Evolutionary conservation across 2,888 invertebrate species (phyloP).

Genomic region (Agrochola lota): DNA sequence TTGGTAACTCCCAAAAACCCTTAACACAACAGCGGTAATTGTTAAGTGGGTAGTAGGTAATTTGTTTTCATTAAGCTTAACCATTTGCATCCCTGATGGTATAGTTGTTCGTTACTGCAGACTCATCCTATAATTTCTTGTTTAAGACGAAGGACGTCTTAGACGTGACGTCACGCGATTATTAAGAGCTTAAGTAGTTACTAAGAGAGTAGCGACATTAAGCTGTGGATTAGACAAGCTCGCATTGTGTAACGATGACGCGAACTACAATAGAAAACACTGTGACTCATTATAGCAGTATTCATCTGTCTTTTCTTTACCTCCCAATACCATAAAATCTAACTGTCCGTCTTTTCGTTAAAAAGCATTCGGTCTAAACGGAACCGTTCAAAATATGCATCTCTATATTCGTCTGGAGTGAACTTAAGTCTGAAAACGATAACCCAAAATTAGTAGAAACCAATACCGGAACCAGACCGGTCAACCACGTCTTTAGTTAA

Average conservation of each 20-base stretch:
- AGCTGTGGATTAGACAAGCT: conserved; percentile 70
- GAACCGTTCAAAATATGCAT: conserved; percentile 6
- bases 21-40: conserved; percentile 40
- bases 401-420: conserved; percentile 14
- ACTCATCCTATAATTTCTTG: conserved; percentile 57
- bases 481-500: background rate
- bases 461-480: conserved; percentile 7
- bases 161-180: conserved; percentile 68
- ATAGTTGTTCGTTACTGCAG: conserved; percentile 51
- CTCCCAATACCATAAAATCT: background rate
- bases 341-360: background rate
- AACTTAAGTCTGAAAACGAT: conserved; percentile 23
- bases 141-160: conserved; percentile 66
- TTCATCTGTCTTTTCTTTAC: conserved; percentile 10
- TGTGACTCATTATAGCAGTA: conserved; percentile 23
- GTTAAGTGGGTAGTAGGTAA: conserved; percentile 35
- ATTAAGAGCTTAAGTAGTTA: conserved; percentile 71
- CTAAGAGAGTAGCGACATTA: conserved; percentile 66
- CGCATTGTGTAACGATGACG: conserved; percentile 68
- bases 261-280: conserved; percentile 32
- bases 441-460: conserved; percentile 33
- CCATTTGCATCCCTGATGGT: conserved; percentile 41
- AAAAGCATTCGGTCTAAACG: conserved; percentile 8
- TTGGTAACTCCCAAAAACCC: conserved; percentile 6
- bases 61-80: conserved; percentile 46